Base-by-base conservation (phyloP, 2,888 invertebrate genomes). In the Onthophagus sagittarius region DNA sequence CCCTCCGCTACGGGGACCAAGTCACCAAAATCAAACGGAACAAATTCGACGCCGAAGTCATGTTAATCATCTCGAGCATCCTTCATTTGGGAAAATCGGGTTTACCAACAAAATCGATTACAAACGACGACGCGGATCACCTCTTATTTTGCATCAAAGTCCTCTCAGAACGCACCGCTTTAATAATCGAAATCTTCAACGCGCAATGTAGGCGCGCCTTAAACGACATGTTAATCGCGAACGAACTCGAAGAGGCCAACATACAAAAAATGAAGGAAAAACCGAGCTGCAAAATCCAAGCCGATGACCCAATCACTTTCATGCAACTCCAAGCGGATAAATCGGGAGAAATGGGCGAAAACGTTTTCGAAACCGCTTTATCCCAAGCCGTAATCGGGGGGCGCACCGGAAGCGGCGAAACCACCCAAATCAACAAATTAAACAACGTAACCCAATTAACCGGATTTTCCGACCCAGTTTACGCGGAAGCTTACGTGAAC, bases 401-500 rank as follows among this genome's bases (percentile, higher is more conserved):
- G 76, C 81, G 86, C 15, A 67, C 76, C 15, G 81, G 82, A 2
- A 82, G 82, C 14, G 86, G 86, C 63, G 89, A 90, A 74, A 83
- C 87, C 39, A 85, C 89, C 15, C 88, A 89, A 0, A 85, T 87
- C 67, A 90, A 87, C 78, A 91, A 90, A 79, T 82, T 91, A 14
- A 91, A 91, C 76, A 93, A 93, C 86, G 96, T 85, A 5, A 97
- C 97, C 62, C 99, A 99, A 85, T 88, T 99, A 81, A 99, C 99
- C 2, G 99, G 99, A 11, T 99, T 99, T 87, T 98, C 98, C 0
- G 99, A 99, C 88, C 99, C 99, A 0, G 98, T 99, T 75, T 99
- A 99, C 86, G 97, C 99, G 0, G 99, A 99, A 87, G 99, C 99
- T n/a, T 96, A 99, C 83, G 99, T 99, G 0, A 94, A 99, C 85